A percentile compares a stretch with the other conserved stretches of the same genome.
These are phyloP conservation scores for Drosophila borealis DNA, from an alignment of 2,888 invertebrate species.

Conservation along the genomic window DNA sequence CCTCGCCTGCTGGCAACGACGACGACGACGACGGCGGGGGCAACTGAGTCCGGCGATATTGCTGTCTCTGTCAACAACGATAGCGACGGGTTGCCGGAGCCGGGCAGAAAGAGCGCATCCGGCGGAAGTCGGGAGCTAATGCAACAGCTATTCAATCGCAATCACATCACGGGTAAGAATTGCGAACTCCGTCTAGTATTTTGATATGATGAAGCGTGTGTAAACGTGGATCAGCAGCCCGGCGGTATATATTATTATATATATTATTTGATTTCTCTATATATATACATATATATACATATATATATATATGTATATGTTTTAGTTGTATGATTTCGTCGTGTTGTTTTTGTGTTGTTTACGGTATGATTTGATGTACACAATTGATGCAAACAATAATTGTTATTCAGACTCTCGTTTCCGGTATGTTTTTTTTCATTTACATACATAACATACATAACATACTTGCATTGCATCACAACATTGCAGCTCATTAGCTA, in stretches of 20 bases:
- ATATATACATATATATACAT: too few relatives aligned
- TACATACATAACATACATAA: neutral
- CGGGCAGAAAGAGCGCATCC: constrained; percentile 17
- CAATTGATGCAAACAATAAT: neutral
- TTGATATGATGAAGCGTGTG: neutral
- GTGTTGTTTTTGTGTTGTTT: too few relatives aligned
- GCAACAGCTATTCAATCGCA: constrained; percentile 83
- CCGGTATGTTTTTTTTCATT: neutral
- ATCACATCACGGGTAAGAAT: constrained; percentile 84
- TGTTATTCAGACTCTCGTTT: neutral
- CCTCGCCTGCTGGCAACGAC: neutral
- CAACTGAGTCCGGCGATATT: constrained; percentile 22
- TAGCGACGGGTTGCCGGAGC: constrained; percentile 26
- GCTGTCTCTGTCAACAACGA: constrained; percentile 30
- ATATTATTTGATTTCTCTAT: constrained; percentile 4
- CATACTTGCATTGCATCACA: neutral
- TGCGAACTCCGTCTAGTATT: constrained; percentile 26
- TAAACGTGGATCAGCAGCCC: constrained; percentile 3
- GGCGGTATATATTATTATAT: too few relatives aligned
- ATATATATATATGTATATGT: constrained; percentile 4
- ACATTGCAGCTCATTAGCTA: neutral
- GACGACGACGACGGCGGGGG: neutral
- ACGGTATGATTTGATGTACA: neutral
- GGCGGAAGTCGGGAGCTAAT: constrained; percentile 73
- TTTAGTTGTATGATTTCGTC: constrained; percentile 4